phyloP scores from a whole-genome alignment of 2,888 invertebrate genomes.

The Morpho deidamia region DNA sequence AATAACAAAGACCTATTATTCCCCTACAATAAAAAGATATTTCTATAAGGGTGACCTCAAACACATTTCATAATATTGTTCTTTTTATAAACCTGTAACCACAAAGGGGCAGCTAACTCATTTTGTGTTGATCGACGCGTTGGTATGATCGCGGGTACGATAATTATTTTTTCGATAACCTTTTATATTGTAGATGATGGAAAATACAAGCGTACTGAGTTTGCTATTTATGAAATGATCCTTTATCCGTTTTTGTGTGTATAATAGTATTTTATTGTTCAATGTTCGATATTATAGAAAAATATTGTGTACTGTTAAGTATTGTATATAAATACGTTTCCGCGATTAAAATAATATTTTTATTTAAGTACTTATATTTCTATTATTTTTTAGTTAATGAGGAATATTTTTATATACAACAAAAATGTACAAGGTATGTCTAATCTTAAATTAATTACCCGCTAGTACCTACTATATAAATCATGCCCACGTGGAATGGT shows the following conservation, averaged over 20 bases:
- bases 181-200: conserved; percentile 10
- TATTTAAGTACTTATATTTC: too few relatives aligned
- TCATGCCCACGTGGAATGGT: too few relatives aligned
- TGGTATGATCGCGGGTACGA: conserved; percentile 10
- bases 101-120: conserved; percentile 5
- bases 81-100: conserved; percentile 5
- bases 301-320: not conserved
- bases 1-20: not conserved
- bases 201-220: conserved; percentile 10
- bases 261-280: not conserved
- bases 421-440: too few relatives aligned
- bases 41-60: not conserved
- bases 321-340: too few relatives aligned
- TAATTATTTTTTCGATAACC: conserved; percentile 23
- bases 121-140: conserved; percentile 15
- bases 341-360: too few relatives aligned
- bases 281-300: not conserved
- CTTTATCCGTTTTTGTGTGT: conserved; percentile 5
- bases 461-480: too few relatives aligned
- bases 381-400: too few relatives aligned
- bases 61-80: not conserved
- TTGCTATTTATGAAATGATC: conserved; percentile 14
- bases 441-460: too few relatives aligned
- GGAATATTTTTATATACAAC: too few relatives aligned
- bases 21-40: not conserved